A percentile compares a stretch with the other conserved stretches of the same genome.
Evolutionary conservation across 2,888 invertebrate species (phyloP).

Genomic region (Dicycla oo): DNA sequence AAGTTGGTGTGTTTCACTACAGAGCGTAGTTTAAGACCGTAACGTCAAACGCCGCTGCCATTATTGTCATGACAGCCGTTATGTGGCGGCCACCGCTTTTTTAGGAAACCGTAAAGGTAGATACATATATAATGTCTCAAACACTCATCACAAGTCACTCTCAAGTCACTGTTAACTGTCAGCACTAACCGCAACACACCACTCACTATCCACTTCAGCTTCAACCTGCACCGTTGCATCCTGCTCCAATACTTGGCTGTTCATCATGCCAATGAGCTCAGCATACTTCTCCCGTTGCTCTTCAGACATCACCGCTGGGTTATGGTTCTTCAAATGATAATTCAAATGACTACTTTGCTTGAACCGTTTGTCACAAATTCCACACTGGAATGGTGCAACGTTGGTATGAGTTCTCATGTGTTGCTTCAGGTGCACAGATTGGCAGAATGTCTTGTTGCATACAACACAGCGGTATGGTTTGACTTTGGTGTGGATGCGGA

Average conservation of each 20-base stretch:
- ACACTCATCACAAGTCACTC: background rate
- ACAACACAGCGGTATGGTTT: constrained; percentile 85
- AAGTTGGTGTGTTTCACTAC: background rate
- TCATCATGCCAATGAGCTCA: constrained; percentile 71
- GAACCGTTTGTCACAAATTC: constrained; percentile 80
- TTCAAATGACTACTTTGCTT: constrained; percentile 86
- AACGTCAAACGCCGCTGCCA: background rate
- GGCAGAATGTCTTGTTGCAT: constrained; percentile 84
- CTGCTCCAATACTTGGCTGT: constrained; percentile 27
- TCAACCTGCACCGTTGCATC: constrained; percentile 54
- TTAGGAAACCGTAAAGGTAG: too few relatives aligned
- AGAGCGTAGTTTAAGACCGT: background rate
- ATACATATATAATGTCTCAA: background rate
- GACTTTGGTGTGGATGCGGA: constrained; percentile 83
- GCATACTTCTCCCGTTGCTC: constrained; percentile 76
- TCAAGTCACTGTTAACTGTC: constrained; percentile 38
- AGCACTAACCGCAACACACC: constrained; percentile 34
- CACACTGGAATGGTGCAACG: constrained; percentile 84
- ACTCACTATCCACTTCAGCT: constrained; percentile 43
- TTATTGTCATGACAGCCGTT: background rate
- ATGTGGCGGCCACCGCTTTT: too few relatives aligned
- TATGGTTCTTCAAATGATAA: constrained; percentile 84
- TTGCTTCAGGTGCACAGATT: constrained; percentile 83
- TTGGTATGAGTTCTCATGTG: constrained; percentile 88
- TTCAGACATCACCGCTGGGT: constrained; percentile 74